phyloP scores from a whole-genome alignment of 1,140 invertebrate genomes.

The Theocolax elegans region DNA sequence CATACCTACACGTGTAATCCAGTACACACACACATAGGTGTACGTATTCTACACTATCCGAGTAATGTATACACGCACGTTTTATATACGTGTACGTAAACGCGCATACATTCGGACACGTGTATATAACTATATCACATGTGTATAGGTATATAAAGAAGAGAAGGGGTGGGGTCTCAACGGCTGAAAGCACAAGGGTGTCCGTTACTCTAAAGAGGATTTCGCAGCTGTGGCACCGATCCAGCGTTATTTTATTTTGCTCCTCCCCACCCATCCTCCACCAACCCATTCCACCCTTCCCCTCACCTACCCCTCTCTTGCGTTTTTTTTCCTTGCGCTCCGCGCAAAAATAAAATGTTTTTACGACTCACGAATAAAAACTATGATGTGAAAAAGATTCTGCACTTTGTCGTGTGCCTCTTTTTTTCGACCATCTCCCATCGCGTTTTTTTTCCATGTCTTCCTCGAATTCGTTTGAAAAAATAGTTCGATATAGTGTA shows the following conservation, averaged over 20 bases:
- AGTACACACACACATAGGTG: background rate
- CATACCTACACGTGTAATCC: background rate
- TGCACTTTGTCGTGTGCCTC: background rate
- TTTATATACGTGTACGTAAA: background rate
- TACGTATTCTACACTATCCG: background rate
- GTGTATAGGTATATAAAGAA: background rate
- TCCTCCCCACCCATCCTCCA: background rate
- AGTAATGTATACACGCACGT: background rate
- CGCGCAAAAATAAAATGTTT: constrained; percentile 13
- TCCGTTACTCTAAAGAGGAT: constrained; percentile 29
- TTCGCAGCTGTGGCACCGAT: constrained; percentile 24
- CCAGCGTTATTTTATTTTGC: constrained; percentile 22
- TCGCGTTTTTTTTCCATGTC: background rate
- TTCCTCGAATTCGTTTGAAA: no score
- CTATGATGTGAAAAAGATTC: constrained; percentile 1
- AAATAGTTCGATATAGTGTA: no score
- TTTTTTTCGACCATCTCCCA: background rate
- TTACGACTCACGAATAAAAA: constrained; percentile 18
- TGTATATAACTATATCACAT: background rate
- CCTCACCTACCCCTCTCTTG: background rate
- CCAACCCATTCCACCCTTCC: background rate
- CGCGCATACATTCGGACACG: background rate
- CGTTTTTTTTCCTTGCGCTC: background rate
- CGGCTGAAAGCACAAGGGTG: constrained; percentile 4
- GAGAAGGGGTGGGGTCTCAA: background rate